Evolutionary conservation across 2,113 vertebrate genomes (phyloP).

Genomic region (Ammodytes marinus): DNA sequence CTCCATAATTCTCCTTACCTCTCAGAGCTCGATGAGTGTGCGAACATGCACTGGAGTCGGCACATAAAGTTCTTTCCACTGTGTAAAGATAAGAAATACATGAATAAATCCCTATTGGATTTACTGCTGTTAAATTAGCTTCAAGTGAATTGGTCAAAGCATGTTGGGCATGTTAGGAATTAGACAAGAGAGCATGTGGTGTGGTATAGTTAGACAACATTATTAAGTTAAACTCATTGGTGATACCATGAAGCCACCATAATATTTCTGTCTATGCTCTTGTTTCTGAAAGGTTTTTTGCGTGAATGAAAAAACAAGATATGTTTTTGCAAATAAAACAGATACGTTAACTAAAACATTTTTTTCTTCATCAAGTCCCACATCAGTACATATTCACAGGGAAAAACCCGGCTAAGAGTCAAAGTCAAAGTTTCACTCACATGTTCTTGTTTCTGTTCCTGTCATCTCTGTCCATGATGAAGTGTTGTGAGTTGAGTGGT

Average conservation of each 20-base stretch:
- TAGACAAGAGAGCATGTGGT: conserved; percentile 53
- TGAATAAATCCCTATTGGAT: conserved; percentile 56
- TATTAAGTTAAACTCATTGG: conserved; percentile 23
- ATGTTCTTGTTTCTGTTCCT: conserved; percentile 84
- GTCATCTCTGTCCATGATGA: conserved; percentile 85
- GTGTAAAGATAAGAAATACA: conserved; percentile 66
- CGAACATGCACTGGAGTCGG: conserved; percentile 85
- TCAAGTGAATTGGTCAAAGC: conserved; percentile 66
- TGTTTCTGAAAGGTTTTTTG: neutral
- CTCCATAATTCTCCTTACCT: conserved; percentile 79
- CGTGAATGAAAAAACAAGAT: neutral
- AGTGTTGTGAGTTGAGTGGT: conserved; percentile 78
- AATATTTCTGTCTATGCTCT: neutral
- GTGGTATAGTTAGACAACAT: conserved; percentile 1
- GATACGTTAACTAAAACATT: neutral
- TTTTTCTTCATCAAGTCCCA: neutral
- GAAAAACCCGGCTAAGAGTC: neutral
- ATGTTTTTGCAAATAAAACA: neutral
- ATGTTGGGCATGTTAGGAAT: conserved; percentile 74
- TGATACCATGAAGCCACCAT: conserved; percentile 1
- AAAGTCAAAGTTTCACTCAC: conserved; percentile 75
- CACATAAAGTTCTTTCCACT: conserved; percentile 87
- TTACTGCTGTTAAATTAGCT: conserved; percentile 74
- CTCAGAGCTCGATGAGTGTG: conserved; percentile 79
- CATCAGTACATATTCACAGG: neutral